Evolutionary conservation across 2,797 vertebrate genomes (phyloP), one percentile per base, ranked within the genome.

Genomic region (Threskiornis aethiopicus): DNA sequence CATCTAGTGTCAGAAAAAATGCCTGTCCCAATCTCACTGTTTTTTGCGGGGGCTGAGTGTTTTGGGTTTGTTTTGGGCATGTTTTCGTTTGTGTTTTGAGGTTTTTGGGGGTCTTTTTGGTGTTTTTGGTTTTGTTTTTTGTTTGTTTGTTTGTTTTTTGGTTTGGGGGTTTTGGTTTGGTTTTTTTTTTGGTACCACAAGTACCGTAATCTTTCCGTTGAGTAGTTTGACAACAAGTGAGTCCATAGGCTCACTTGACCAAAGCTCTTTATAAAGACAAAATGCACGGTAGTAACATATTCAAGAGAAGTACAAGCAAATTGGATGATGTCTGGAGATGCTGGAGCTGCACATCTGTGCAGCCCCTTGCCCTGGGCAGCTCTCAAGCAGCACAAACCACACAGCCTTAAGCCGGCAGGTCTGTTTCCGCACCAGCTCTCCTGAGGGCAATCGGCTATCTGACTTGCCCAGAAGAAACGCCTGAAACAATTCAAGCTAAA

Each of bases 1-100:
- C 8, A 89, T 4, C 18, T 17, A 21, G 10, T 17, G 41, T 37
- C 39, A 87, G 25, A 25, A 66, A 10, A 83, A 94, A 39, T 2
- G 17, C 12, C 54, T 0, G 0, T 46, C 42, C 41, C 37, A 41
- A 17, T 55, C 14, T 49, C 7, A 5, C n/a, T 24, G 39, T 39
- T 39, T 39, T 39, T 39, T 39, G 39, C 10, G 10, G 39, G 39
- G 39, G 39, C 5, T 18, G 44, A 18, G 19, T 8, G 13, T 24
- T 49, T 47, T 47, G 5, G 5, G 39, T 39, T 39, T 39, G 10
- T 39, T 39, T 39, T 39, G 39, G 39, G 37, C 37, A 37, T 37
- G 37, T 37, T 37, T 37, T 37, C 8, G 37, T 37, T 37, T 39
- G 39, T 11, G 39, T 41, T 41, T 37, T 37, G 37, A 13, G 39